A percentile compares a stretch with the other conserved stretches of the same genome.
Evolutionary conservation across 2,113 vertebrate genomes (phyloP).

Genomic region (Theristicus caerulescens): DNA sequence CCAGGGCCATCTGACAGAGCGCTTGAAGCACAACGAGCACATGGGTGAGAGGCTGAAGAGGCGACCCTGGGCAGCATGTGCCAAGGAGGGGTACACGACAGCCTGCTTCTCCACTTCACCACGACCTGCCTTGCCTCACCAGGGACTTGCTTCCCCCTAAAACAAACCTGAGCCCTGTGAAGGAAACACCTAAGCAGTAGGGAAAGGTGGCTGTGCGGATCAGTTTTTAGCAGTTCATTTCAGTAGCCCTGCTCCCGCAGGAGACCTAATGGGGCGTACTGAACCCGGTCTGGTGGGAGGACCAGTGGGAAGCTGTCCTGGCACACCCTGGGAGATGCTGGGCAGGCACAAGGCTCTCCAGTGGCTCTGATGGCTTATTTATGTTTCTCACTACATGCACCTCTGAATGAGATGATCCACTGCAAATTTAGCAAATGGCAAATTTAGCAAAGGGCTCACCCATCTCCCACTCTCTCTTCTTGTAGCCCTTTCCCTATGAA

Average conservation of each 20-base stretch:
- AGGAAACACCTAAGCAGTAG: background rate
- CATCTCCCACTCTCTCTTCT: background rate
- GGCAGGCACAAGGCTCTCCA: background rate
- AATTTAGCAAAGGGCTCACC: background rate
- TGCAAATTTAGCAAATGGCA: background rate
- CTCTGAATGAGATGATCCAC: background rate
- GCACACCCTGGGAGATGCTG: background rate
- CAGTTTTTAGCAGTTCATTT: background rate
- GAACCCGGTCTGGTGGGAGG: rapidly evolving
- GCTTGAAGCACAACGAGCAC: background rate
- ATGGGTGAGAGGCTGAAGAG: background rate
- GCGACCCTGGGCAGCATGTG: background rate
- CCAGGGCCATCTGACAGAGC: background rate
- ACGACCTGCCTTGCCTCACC: rapidly evolving
- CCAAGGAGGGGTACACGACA: background rate
- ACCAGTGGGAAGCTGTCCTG: too few species aligned
- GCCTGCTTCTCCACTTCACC: background rate
- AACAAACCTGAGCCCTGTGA: background rate
- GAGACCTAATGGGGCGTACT: background rate
- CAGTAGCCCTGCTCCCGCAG: background rate
- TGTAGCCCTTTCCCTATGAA: background rate
- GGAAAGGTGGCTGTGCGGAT: background rate
- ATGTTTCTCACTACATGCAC: background rate
- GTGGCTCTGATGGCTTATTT: background rate
- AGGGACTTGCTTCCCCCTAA: background rate